phyloP scores from a whole-genome alignment of 2,113 vertebrate species.

The Marmota monax region DNA sequence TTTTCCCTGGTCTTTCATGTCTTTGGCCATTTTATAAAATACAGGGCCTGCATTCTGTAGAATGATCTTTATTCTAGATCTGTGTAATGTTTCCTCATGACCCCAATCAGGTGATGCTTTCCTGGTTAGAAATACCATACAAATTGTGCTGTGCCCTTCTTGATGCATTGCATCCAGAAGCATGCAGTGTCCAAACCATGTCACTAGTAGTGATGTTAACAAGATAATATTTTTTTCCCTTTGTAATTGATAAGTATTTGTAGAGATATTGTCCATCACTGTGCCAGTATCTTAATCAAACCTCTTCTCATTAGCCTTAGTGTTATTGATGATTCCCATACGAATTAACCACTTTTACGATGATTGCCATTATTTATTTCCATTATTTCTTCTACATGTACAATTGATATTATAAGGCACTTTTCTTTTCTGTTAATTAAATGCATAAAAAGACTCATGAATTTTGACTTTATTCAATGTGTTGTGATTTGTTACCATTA shows the following conservation, averaged over 20 bases:
- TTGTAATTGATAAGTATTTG: slow-evolving; percentile 25
- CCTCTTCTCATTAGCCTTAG: background rate
- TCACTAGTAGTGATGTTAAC: background rate
- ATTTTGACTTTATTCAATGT: slow-evolving; percentile 42
- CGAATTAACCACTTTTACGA: slow-evolving; percentile 36
- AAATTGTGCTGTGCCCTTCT: background rate
- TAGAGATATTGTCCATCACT: slow-evolving; percentile 13
- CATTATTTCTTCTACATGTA: background rate
- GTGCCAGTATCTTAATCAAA: background rate
- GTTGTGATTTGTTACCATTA: slow-evolving; percentile 48
- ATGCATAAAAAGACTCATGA: background rate
- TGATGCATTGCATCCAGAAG: background rate
- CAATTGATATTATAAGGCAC: slow-evolving; percentile 13
- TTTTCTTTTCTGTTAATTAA: slow-evolving; percentile 27
- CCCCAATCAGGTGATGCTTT: background rate
- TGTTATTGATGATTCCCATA: background rate
- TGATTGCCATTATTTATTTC: background rate
- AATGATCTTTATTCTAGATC: background rate
- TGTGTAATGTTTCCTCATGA: background rate
- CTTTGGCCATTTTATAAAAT: slow-evolving; percentile 45
- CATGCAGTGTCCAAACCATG: background rate
- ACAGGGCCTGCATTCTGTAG: background rate
- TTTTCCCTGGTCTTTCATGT: slow-evolving; percentile 33
- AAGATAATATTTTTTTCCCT: background rate
- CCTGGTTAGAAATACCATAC: slow-evolving; percentile 28